A percentile compares a stretch with the other conserved stretches of the same genome.
Conservation (phyloP, 2,797 vertebrate genomes). For the Amazona ochrocephala region DNA sequence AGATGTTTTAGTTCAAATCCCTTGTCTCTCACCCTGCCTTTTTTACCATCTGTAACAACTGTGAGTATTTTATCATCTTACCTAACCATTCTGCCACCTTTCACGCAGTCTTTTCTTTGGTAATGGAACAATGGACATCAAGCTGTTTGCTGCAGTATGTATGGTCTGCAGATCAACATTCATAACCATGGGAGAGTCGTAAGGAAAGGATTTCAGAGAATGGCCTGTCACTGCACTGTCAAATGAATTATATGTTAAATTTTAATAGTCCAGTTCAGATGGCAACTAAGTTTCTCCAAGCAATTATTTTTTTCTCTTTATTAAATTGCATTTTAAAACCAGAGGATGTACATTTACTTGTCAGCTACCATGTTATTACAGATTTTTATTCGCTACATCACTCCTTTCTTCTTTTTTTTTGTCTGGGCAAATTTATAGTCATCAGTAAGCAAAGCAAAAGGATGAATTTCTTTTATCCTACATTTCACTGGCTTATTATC, state of each 20-base stretch:
- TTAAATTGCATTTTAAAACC: neutral
- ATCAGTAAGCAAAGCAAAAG: neutral
- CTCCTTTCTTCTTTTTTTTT: neutral
- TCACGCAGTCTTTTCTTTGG: neutral
- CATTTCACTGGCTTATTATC: neutral
- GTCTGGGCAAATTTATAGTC: neutral
- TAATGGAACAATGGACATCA: neutral
- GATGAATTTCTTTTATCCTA: neutral
- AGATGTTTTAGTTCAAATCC: neutral
- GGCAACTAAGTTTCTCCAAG: neutral
- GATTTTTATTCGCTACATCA: neutral
- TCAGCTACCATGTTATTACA: neutral
- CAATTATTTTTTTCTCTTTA: neutral
- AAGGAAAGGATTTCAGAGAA: neutral
- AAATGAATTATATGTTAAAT: neutral
- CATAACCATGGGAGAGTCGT: neutral
- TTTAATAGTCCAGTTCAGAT: neutral
- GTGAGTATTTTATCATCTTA: neutral
- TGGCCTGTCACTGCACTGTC: neutral
- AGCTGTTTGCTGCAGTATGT: neutral
- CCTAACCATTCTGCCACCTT: neutral
- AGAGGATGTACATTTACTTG: neutral
- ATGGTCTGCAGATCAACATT: neutral
- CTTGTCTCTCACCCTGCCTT: neutral
- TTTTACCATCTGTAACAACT: neutral